Base-by-base conservation (phyloP, 2,888 invertebrate genomes). In the Dermolepida albohirtum region DNA sequence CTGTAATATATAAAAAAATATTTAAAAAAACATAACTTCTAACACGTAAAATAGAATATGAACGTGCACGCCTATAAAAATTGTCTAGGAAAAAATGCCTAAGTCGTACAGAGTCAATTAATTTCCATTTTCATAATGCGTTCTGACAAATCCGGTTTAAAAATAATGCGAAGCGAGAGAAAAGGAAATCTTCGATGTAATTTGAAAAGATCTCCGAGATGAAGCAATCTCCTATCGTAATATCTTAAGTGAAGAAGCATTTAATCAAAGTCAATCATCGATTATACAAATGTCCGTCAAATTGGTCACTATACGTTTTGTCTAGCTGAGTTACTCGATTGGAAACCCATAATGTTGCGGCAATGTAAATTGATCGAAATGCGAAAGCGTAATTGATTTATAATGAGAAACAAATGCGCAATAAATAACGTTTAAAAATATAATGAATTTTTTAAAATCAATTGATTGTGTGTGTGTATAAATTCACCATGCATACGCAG, bases 221-320 rank as follows among this genome's bases (percentile, higher is more conserved):
- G 34, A 34, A 34, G 34, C 34, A 34, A 34, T 34, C 34, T 34
- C 6, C 34, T 34, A 34, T 34, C 34, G 34, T 34, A 34, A 34
- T 34, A 34, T 34, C 34, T 40, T 54, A 39, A 54, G 54, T 40
- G 54, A 54, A 54, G 17, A 12, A 54, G 40, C 54, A 40, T 47
- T 62, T 62, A 62, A 62, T 62, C 49, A 47, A 62, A 62, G 59
- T 62, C 59, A 62, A 62, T 62, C 59, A 62, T 62, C 59, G 34
- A 62, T 62, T 62, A 62, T 47, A 62, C 39, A 34, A 62, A 34
- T 62, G 39, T 47, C 59, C 34, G 59, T 62, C 59, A 34, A 22
- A 62, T 47, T 47, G 47, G 59, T 62, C 49, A 62, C 47, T 62
- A 39, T 16, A 47, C 59, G 34, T 34, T 43, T n/a, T 11, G n/a